Evolutionary conservation across 2,797 vertebrate species (phyloP), one percentile per base, ranked within the genome.

Genomic region (Gymnodraco acuticeps): DNA sequence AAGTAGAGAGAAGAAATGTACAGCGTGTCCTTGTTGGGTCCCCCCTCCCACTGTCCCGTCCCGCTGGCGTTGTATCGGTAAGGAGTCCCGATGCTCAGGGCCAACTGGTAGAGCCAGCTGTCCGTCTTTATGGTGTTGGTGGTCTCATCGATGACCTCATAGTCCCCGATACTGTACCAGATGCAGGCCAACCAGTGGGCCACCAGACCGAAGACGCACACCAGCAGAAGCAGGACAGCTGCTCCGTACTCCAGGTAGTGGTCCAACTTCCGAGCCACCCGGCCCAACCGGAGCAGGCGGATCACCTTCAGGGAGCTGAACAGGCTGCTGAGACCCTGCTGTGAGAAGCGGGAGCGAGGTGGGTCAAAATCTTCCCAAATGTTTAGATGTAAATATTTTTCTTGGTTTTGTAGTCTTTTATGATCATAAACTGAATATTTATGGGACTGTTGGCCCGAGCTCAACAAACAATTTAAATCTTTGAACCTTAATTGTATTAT

Each of bases 171-270:
- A 95, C 97, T 98, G 93, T 98, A 99, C 98, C 98, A 99, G 91
- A 99, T 98, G 91, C 98, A 99, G 87, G 98, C 98, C 33, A 99
- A 94, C 98, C 98, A 99, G 92, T 99, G 98, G 73, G 98, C 98
- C 64, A 97, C 98, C 73, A 99, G 94, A 46, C 98, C 98, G 46
- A 99, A 99, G 19, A 99, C 97, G 42, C 98, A 99, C 55, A 99
- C 98, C 91, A 99, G 70, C 62, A 99, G 95, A 17, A 99, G 96
- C 50, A 99, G 95, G 13, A 99, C 97, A 0, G 98, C 98, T 0
- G 98, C 98, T 10, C 98, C 98, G 0, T 99, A 99, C 53, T 99
- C 98, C 89, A 99, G 89, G 71, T 99, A 99, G 91, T 99, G 98
- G 89, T 99, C 98, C 93, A 99, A 70, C 86, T 99, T 99, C 59